These are phyloP conservation scores for Toxotes chatareus DNA, from an alignment of 2,113 vertebrate species.

Conservation along the genomic window DNA sequence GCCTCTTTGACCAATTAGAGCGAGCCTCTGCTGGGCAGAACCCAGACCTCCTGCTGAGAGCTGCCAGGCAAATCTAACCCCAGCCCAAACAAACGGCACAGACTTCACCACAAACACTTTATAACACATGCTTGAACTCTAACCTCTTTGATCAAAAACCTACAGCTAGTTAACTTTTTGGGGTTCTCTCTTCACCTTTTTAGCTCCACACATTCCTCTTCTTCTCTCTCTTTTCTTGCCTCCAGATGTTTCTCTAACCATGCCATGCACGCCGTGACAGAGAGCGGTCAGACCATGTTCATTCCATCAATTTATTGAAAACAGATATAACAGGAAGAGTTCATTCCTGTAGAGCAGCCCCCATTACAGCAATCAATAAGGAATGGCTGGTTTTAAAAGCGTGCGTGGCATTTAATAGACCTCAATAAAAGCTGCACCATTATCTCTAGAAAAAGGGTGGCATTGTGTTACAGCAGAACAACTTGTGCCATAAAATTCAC, in stretches of 20 bases:
- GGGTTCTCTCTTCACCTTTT: constrained; percentile 36
- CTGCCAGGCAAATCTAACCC: constrained; percentile 69
- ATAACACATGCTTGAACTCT: constrained; percentile 48
- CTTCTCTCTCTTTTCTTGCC: constrained; percentile 48
- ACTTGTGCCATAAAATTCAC: constrained; percentile 19
- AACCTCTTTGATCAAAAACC: constrained; percentile 58
- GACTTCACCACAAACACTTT: constrained; percentile 62
- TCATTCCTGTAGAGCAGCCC: constrained; percentile 52
- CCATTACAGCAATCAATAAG: constrained; percentile 65
- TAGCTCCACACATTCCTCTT: constrained; percentile 43
- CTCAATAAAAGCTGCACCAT: constrained; percentile 57
- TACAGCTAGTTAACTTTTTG: constrained; percentile 40
- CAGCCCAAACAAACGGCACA: constrained; percentile 62
- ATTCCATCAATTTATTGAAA: constrained; percentile 74
- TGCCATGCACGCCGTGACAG: constrained; percentile 53
- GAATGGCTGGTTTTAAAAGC: constrained; percentile 53
- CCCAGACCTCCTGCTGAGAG: constrained; percentile 55
- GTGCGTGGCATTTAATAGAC: constrained; percentile 52
- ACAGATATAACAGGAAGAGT: constrained; percentile 69
- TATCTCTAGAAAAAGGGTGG: constrained; percentile 38
- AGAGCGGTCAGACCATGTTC: constrained; percentile 41
- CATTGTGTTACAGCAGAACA: constrained; percentile 32
- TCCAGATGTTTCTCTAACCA: constrained; percentile 70
- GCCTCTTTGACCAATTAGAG: constrained; percentile 70
- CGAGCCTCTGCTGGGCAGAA: constrained; percentile 63